phyloP scores from a whole-genome alignment of 1,140 invertebrate species.

The Parapsyche elsis region DNA sequence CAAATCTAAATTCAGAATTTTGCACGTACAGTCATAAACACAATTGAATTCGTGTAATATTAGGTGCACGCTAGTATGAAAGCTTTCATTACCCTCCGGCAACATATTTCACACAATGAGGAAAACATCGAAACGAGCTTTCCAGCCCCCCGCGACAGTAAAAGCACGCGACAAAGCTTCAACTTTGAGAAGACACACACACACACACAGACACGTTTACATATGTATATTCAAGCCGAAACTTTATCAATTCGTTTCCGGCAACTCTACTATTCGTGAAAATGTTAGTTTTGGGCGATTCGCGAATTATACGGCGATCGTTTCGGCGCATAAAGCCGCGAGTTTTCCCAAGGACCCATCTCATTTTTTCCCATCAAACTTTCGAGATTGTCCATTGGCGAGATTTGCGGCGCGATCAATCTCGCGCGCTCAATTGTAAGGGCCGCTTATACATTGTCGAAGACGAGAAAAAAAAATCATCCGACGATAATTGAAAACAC shows the following conservation, averaged over 20 bases:
- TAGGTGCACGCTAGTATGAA: neutral
- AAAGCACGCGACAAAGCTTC: conserved; percentile 7
- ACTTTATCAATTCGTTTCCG: conserved; percentile 29
- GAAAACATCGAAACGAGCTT: conserved; percentile 29
- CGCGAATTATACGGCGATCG: neutral
- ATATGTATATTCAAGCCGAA: neutral
- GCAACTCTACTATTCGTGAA: conserved; percentile 7
- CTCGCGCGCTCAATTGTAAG: neutral
- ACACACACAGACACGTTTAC: neutral
- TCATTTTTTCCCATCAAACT: neutral
- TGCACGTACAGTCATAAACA: no score
- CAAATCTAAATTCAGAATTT: no score
- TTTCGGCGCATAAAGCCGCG: neutral
- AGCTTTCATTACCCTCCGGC: neutral
- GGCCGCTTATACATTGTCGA: neutral
- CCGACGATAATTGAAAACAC: conserved; percentile 21
- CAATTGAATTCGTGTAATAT: no score
- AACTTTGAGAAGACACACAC: neutral
- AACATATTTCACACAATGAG: conserved; percentile 23
- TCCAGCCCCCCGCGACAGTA: neutral
- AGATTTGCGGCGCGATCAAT: conserved; percentile 3
- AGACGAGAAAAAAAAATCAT: neutral
- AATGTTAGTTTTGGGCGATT: conserved; percentile 2
- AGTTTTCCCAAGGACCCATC: neutral
- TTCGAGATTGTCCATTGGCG: neutral